Conservation (phyloP, 2,113 vertebrate species). For the Sinocyclocheilus grahami region DNA sequence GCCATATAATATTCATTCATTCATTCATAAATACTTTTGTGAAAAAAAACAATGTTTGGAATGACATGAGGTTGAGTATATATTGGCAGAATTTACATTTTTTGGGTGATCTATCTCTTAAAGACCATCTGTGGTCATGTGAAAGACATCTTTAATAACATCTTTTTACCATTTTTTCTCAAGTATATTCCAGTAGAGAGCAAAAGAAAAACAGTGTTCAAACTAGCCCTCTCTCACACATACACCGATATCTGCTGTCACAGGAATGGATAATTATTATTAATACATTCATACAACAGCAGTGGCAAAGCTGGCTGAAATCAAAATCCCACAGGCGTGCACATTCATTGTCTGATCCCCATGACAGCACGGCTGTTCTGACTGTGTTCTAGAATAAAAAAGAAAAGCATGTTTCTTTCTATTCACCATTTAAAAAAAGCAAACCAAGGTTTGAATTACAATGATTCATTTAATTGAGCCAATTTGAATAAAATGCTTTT, state of each 20-base stretch:
- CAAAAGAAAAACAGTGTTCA: background rate
- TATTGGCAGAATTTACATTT: too few relatives aligned
- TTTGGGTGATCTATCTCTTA: background rate
- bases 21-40: too few relatives aligned
- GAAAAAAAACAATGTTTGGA: background rate
- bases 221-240: background rate
- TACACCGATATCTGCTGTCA: slow-evolving; percentile 48
- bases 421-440: background rate
- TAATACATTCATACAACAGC: slow-evolving; percentile 67
- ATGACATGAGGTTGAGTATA: too few relatives aligned
- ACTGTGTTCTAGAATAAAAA: slow-evolving; percentile 15
- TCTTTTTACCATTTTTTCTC: background rate
- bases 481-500: background rate
- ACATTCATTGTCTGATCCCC: background rate
- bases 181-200: background rate
- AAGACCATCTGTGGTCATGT: background rate
- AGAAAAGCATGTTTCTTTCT: slow-evolving; percentile 1
- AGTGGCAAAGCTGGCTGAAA: slow-evolving; percentile 35
- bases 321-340: background rate
- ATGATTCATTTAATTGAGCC: background rate
- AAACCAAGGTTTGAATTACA: slow-evolving; percentile 4
- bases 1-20: background rate
- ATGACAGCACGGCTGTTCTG: background rate
- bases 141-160: background rate
- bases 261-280: slow-evolving; percentile 71